Base-by-base conservation (phyloP, 2,888 invertebrate genomes). In the Keiferia lycopersicella region DNA sequence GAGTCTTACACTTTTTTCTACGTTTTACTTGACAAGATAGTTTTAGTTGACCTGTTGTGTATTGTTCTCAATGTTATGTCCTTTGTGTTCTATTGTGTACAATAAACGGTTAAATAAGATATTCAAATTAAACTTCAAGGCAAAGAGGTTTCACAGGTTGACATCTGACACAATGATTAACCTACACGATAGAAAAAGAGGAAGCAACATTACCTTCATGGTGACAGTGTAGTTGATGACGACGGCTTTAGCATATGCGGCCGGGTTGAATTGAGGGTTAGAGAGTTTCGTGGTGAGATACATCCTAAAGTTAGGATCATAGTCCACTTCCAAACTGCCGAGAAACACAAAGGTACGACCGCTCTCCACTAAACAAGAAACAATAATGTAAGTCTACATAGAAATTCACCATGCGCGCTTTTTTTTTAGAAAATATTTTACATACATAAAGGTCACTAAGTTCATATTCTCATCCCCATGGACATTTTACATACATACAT, bases 141-240 rank as follows among this genome's bases (percentile, higher is more conserved):
- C 12, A 41, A 41, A 1, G 1, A 41, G 14, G 14, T 6, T 41
- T 14, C n/a, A 2, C 12, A 14, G 14, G 1, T 41, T 14, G 2
- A 41, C 14, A 14, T 41, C n/a, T 41, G 18, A 48, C 18, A 18
- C 6, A 18, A 0, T 6, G n/a, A 8, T 50, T 18, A n/a, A n/a
- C n/a, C n/a, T n/a, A 10, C n/a, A 18, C 18, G n/a, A n/a, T n/a
- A n/a, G n/a, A n/a, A n/a, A 26, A 26, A 26, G 12, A 53, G 10
- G 11, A 18, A 20, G 50, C 22, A 26, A 26, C 20, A 12, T 56
- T 48, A 95, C 96, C 73, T 95, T 94, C 39, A 96, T 92, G 0
- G 98, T 98, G 39, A 98, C 97, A 12, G 96, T 97, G 75, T 97
- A 98, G 87, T 98, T 98, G 69, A 98, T 98, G 57, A 98, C 96